Conservation (phyloP, 2,113 vertebrate genomes). For the Zeus faber region DNA sequence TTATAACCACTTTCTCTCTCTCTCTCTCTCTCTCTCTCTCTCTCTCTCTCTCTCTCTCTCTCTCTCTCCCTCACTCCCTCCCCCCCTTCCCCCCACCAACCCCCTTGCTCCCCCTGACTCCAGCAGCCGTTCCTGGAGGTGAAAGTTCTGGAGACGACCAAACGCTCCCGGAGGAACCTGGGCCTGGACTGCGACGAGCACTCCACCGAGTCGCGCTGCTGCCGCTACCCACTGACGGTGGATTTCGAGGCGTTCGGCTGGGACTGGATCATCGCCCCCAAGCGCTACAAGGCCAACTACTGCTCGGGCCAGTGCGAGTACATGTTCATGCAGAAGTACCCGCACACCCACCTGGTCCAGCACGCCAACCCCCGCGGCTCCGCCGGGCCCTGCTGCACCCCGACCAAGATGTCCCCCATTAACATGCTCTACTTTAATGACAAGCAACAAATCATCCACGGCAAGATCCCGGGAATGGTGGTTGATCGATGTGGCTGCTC, state of each 20-base stretch:
- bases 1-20: constrained; percentile 70
- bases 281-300: constrained; percentile 98
- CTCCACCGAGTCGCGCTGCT: constrained; percentile 95
- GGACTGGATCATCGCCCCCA: constrained; percentile 99
- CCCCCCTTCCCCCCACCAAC: constrained; percentile 6
- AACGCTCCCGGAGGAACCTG: constrained; percentile 90
- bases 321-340: constrained; percentile 99
- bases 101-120: constrained; percentile 59
- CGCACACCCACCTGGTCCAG: constrained; percentile 96
- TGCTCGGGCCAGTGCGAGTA: constrained; percentile 99
- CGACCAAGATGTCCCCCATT: constrained; percentile 99
- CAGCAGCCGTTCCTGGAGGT: constrained; percentile 98
- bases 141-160: constrained; percentile 94
- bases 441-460: constrained; percentile 98
- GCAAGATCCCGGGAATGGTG: constrained; percentile 98
- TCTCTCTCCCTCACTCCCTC: constrained; percentile 25
- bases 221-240: constrained; percentile 94
- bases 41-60: too few relatives aligned
- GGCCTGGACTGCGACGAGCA: constrained; percentile 97
- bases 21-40: too few relatives aligned
- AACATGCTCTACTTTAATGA: constrained; percentile 99
- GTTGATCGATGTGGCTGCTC: constrained; percentile 97
- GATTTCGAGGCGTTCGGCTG: constrained; percentile 98
- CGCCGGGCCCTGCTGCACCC: constrained; percentile 95
- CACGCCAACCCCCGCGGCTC: constrained; percentile 95